A percentile compares a stretch with the other conserved stretches of the same genome.
Evolutionary conservation across 2,888 invertebrate species (phyloP).

Genomic region (Drosophila kambysellisi): DNA sequence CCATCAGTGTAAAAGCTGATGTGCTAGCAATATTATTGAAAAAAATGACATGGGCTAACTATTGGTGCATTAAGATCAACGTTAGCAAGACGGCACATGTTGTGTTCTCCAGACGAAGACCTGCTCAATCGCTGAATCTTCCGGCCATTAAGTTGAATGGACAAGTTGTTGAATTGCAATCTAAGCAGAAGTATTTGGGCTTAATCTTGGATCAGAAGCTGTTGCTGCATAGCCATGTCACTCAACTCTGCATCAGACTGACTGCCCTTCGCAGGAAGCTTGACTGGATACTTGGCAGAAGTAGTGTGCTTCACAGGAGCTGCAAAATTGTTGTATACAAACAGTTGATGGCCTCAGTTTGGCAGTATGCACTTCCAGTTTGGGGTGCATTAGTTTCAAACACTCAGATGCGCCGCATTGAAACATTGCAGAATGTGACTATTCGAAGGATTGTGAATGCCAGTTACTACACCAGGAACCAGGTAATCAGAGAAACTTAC

Average conservation of each 20-base stretch:
- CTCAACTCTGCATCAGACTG: background rate
- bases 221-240: fast-evolving
- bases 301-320: background rate
- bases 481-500: background rate
- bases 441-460: background rate
- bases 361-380: background rate
- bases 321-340: background rate
- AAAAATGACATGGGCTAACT: too few species aligned
- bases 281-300: background rate
- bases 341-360: background rate
- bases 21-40: too few species aligned
- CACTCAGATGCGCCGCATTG: background rate
- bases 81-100: too few species aligned
- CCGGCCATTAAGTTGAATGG: too few species aligned
- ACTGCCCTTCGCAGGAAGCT: background rate
- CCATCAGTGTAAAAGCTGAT: too few species aligned
- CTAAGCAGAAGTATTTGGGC: too few species aligned
- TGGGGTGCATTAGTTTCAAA: background rate
- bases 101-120: too few species aligned
- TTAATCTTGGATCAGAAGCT: background rate
- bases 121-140: too few species aligned
- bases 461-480: background rate
- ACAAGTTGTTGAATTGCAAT: too few species aligned
- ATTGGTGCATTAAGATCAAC: too few species aligned
- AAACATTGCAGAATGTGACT: background rate